Evolutionary conservation across 1,140 invertebrate species (phyloP).

Genomic region (Drosophila sulfurigaster): DNA sequence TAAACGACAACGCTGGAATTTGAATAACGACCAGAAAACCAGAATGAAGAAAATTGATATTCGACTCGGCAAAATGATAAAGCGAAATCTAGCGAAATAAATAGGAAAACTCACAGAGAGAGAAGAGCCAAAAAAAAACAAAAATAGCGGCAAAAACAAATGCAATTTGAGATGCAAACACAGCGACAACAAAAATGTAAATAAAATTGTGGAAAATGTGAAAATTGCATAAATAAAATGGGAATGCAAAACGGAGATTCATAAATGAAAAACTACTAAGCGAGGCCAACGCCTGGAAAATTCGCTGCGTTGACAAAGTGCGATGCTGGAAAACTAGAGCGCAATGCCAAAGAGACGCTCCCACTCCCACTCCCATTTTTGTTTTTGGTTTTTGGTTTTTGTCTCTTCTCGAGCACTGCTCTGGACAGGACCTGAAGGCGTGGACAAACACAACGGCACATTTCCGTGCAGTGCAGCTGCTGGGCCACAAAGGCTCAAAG

Average conservation of each 20-base stretch:
- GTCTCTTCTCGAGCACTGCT: neutral
- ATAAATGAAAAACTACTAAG: constrained; percentile 40
- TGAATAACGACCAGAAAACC: constrained; percentile 46
- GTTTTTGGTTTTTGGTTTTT: neutral
- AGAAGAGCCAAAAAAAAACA: neutral
- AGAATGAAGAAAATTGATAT: constrained; percentile 37
- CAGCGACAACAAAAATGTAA: constrained; percentile 40
- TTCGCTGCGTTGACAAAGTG: constrained; percentile 17
- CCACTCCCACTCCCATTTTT: too few species aligned
- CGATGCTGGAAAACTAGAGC: neutral
- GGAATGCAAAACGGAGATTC: constrained; percentile 41
- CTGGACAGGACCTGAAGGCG: constrained; percentile 1
- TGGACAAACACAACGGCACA: neutral
- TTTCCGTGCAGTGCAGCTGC: neutral
- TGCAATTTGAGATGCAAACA: constrained; percentile 77
- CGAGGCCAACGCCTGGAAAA: constrained; percentile 40
- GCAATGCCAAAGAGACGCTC: neutral
- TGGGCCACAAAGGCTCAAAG: constrained; percentile 18
- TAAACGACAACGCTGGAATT: constrained; percentile 53
- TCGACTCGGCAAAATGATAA: constrained; percentile 9
- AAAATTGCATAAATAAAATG: constrained; percentile 55
- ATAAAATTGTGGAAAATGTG: constrained; percentile 19
- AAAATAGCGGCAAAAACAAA: constrained; percentile 51
- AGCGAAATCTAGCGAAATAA: constrained; percentile 53
- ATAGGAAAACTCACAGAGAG: constrained; percentile 33